phyloP scores from a whole-genome alignment of 2,888 invertebrate genomes.

The Parelbella ahira region DNA sequence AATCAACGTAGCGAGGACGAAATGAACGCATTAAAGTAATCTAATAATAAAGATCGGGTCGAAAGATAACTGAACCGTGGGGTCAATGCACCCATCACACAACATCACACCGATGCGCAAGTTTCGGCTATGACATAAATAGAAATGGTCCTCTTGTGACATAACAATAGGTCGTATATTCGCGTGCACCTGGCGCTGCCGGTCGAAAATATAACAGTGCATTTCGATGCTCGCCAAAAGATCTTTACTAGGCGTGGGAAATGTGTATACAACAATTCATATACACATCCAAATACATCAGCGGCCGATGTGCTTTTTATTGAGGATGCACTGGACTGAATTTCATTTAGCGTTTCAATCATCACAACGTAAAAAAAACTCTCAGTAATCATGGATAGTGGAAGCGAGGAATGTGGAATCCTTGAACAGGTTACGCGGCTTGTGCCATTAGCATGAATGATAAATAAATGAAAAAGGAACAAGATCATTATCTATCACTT shows the following conservation, averaged over 20 bases:
- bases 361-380: too few relatives aligned
- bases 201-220: conserved; percentile 25
- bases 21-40: conserved; percentile 17
- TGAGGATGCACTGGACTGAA: too few relatives aligned
- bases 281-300: too few relatives aligned
- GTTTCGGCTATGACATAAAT: conserved; percentile 26
- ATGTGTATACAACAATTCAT: conserved; percentile 7
- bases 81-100: conserved; percentile 54
- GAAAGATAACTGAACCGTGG: conserved; percentile 40
- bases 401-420: conserved; percentile 9
- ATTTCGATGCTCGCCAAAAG: conserved; percentile 23
- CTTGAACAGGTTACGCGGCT: conserved; percentile 12
- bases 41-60: conserved; percentile 29
- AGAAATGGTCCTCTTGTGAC: conserved; percentile 25
- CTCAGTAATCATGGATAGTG: too few relatives aligned
- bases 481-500: neutral
- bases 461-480: conserved; percentile 12
- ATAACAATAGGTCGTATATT: conserved; percentile 24
- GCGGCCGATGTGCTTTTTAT: too few relatives aligned
- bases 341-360: too few relatives aligned
- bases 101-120: conserved; percentile 36
- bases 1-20: conserved; percentile 4
- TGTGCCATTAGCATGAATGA: conserved; percentile 9
- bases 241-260: conserved; percentile 20
- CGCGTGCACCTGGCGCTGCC: conserved; percentile 19